These are phyloP conservation scores for Mycalesis mineus DNA, from an alignment of 2,888 invertebrate genomes.

Conservation along the genomic window DNA sequence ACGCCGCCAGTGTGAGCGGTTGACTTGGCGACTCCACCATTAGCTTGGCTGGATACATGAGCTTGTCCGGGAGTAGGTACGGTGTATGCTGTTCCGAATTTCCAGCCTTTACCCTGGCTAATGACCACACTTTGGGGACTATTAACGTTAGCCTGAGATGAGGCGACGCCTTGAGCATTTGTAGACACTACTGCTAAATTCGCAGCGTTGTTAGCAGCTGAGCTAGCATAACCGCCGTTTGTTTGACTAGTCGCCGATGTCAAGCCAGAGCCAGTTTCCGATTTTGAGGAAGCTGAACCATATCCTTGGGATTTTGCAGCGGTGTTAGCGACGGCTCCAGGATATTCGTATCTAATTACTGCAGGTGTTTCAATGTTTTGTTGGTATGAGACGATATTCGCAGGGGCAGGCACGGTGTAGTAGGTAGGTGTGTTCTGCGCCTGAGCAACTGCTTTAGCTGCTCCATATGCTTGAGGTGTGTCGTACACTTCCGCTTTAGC, in stretches of 20 bases:
- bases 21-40: constrained; percentile 36
- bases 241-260: constrained; percentile 39
- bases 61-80: constrained; percentile 40
- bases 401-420: constrained; percentile 54
- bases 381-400: constrained; percentile 55
- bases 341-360: constrained; percentile 37
- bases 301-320: constrained; percentile 47
- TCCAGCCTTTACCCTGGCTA: constrained; percentile 55
- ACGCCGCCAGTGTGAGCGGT: constrained; percentile 38
- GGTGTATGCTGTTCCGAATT: constrained; percentile 58
- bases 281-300: constrained; percentile 47
- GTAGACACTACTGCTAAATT: constrained; percentile 43
- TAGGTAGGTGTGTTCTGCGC: constrained; percentile 42
- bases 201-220: constrained; percentile 38
- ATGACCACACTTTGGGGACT: constrained; percentile 41
- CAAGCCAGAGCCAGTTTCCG: constrained; percentile 39
- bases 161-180: constrained; percentile 46
- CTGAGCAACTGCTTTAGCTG: constrained; percentile 38
- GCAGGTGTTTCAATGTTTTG: constrained; percentile 54
- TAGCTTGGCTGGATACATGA: constrained; percentile 35
- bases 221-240: constrained; percentile 42
- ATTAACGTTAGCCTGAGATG: constrained; percentile 50
- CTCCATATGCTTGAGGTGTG: constrained; percentile 32
- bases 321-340: constrained; percentile 41
- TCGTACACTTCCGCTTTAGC: constrained; percentile 48